Percentiles rank a stretch among this genome's conserved stretches.
phyloP scores from a whole-genome alignment of 2,888 invertebrate species.

The Choristoneura rosaceana region DNA sequence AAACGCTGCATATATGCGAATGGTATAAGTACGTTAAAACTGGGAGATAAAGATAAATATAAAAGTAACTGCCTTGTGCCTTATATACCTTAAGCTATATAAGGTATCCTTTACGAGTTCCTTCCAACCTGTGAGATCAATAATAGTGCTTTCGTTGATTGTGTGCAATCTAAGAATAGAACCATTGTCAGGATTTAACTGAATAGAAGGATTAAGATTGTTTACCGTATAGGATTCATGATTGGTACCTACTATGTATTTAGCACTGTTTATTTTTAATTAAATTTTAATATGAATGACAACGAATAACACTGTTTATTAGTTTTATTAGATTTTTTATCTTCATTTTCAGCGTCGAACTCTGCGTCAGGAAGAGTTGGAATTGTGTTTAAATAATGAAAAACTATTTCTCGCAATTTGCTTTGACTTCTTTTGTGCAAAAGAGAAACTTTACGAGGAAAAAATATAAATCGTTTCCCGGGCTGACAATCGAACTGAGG shows the following conservation, averaged over 20 bases:
- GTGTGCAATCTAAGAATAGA: neutral
- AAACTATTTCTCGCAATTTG: slow-evolving; percentile 2
- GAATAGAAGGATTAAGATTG: neutral
- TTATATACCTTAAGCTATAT: too few relatives aligned
- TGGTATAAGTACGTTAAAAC: too few relatives aligned
- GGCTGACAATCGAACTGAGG: slow-evolving; percentile 27
- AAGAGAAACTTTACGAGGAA: slow-evolving; percentile 19
- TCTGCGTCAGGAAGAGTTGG: neutral
- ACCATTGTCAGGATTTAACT: neutral
- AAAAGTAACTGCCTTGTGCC: too few relatives aligned
- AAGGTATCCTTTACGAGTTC: too few relatives aligned
- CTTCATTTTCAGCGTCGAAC: neutral
- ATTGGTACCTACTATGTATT: too few relatives aligned
- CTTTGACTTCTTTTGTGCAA: slow-evolving; percentile 5
- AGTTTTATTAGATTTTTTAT: neutral
- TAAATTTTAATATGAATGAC: too few relatives aligned
- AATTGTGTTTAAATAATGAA: neutral
- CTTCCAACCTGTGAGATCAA: neutral
- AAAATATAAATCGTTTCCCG: slow-evolving; percentile 31
- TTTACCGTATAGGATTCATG: too few relatives aligned
- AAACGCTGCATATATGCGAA: too few relatives aligned
- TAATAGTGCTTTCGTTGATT: neutral
- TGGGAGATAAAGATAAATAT: too few relatives aligned
- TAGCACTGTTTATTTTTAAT: too few relatives aligned
- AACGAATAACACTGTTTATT: too few relatives aligned